Conservation (phyloP, 2,797 vertebrate species). For the Varecia variegata region DNA sequence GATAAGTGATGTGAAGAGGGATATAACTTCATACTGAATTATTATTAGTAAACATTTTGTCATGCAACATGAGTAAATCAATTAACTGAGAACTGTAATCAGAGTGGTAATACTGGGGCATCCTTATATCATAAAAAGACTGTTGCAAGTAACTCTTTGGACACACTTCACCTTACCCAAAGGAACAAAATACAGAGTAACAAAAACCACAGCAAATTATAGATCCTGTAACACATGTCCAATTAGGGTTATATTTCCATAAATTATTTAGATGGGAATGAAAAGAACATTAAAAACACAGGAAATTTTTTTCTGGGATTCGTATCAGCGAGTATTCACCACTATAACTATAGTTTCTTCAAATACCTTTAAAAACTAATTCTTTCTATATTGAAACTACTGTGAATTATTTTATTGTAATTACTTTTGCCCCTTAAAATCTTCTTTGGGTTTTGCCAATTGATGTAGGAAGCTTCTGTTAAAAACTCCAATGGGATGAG, state of each 20-base stretch:
- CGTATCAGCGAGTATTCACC: constrained; percentile 87
- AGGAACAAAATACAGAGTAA: constrained; percentile 76
- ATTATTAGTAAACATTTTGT: constrained; percentile 78
- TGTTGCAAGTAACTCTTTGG: constrained; percentile 79
- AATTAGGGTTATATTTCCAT: constrained; percentile 64
- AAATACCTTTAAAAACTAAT: constrained; percentile 93
- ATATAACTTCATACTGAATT: constrained; percentile 76
- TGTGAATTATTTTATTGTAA: constrained; percentile 88
- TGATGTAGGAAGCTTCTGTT: constrained; percentile 90
- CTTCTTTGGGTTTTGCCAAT: constrained; percentile 90
- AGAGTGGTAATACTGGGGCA: constrained; percentile 73
- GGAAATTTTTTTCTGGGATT: constrained; percentile 81
- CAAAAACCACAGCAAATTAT: constrained; percentile 77
- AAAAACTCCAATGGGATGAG: constrained; percentile 93
- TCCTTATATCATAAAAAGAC: constrained; percentile 74
- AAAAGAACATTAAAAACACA: constrained; percentile 82
- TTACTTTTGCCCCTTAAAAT: constrained; percentile 87
- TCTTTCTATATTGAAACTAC: constrained; percentile 90
- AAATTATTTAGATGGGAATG: constrained; percentile 84
- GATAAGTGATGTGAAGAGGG: constrained; percentile 75
- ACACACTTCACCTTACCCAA: constrained; percentile 80
- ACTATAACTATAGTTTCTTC: constrained; percentile 92
- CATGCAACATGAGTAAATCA: constrained; percentile 85
- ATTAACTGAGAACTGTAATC: constrained; percentile 77
- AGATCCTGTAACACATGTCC: constrained; percentile 71